phyloP scores from a whole-genome alignment of 2,888 invertebrate species.

The Ceriagrion tenellum region DNA sequence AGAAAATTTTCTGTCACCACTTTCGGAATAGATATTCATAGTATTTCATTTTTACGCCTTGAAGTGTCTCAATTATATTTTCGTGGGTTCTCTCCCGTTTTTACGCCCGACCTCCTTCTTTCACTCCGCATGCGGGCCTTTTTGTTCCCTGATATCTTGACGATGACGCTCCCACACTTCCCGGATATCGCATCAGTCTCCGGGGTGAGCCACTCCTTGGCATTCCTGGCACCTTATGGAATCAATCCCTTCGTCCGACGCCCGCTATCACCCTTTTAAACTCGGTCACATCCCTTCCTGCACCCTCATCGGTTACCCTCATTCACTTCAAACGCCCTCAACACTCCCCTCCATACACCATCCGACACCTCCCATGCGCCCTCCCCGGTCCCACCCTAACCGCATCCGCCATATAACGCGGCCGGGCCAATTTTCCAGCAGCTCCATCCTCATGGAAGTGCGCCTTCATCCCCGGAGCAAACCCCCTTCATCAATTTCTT shows the following conservation, averaged over 20 bases:
- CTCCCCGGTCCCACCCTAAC: not conserved
- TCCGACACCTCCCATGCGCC: not conserved
- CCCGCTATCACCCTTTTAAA: not conserved
- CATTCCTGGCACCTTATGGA: not conserved
- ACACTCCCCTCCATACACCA: not conserved
- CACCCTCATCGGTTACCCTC: not conserved
- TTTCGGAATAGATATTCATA: too few species aligned
- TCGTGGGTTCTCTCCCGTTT: not conserved
- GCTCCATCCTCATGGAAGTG: slow-evolving; percentile 40
- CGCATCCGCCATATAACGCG: slow-evolving; percentile 23
- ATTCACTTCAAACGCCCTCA: not conserved
- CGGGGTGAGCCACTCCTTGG: not conserved
- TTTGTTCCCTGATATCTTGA: not conserved
- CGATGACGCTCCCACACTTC: not conserved
- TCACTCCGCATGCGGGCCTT: not conserved
- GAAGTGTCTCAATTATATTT: not conserved
- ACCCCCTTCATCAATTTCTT: slow-evolving; percentile 55
- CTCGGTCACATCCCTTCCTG: not conserved
- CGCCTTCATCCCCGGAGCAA: slow-evolving; percentile 50
- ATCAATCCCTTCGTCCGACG: not conserved
- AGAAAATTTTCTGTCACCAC: too few species aligned
- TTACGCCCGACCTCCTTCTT: not conserved
- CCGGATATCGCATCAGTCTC: not conserved
- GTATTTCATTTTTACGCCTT: not conserved
- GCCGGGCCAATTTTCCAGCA: slow-evolving; percentile 49